phyloP scores from a whole-genome alignment of 2,888 invertebrate species.

The Tinea semifulvella region DNA sequence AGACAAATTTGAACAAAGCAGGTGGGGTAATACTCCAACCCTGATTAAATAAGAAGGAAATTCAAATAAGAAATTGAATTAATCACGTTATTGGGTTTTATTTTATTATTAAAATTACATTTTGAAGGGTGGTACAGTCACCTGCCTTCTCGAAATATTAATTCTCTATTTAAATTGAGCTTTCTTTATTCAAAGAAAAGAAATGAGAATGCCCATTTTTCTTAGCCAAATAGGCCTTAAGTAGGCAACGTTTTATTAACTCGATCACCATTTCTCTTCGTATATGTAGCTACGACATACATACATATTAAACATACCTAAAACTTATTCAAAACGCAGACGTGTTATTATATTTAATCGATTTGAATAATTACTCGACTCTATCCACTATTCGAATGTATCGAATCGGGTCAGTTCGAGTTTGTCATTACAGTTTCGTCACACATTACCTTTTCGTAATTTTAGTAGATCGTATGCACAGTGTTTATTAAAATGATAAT shows the following conservation, averaged over 20 bases:
- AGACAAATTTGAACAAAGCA: slow-evolving; percentile 22
- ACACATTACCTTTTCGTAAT: too few species aligned
- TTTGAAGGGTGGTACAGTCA: too few species aligned
- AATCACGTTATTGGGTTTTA: slow-evolving; percentile 1
- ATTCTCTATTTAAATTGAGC: too few species aligned
- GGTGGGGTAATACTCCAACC: slow-evolving; percentile 19
- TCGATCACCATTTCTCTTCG: not conserved
- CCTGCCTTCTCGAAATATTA: too few species aligned
- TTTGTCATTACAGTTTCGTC: not conserved
- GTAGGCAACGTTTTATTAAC: too few species aligned
- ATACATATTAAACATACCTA: slow-evolving; percentile 19
- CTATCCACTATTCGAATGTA: not conserved
- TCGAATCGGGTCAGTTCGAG: not conserved
- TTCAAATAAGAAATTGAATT: slow-evolving; percentile 6
- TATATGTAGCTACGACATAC: slow-evolving; percentile 9
- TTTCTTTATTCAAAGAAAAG: too few species aligned
- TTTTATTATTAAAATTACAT: not conserved
- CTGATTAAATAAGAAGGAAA: slow-evolving; percentile 20
- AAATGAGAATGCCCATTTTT: too few species aligned
- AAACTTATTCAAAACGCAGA: slow-evolving; percentile 18
- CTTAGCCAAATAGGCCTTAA: too few species aligned
- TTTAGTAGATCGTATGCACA: too few species aligned
- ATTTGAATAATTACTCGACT: slow-evolving; percentile 7
- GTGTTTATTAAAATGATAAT: too few species aligned
- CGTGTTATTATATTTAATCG: slow-evolving; percentile 1